Base-by-base conservation (phyloP, 1,140 invertebrate genomes). In the Philotrypesis tridentata region DNA sequence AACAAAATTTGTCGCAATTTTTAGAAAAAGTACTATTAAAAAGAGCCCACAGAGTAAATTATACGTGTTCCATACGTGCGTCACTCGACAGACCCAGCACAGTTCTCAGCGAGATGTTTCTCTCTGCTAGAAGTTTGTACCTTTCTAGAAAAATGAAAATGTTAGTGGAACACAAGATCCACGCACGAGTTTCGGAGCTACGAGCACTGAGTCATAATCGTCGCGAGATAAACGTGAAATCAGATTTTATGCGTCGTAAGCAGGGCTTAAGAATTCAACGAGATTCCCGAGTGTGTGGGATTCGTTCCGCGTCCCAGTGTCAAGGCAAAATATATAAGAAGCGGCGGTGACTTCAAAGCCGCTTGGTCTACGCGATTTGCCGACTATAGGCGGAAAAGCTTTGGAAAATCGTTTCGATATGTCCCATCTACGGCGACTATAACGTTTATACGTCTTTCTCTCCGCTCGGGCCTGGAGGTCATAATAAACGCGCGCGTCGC, bases 331-430 rank as follows among this genome's bases (percentile, higher is more conserved):
- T 67, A 67, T 65, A 65, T 17, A 17, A 37, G 21, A 17, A 12
- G 25, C 75, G 68, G 80, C 68, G 23, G 21, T 3, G 25, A 78
- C 63, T 60, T 82, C 67, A 82, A 82, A 82, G 68, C 9, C 5
- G 1, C 4, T 1, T 17, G 0, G 4, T 21, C 23, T 37, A 60
- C 40, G 23, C n/a, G n/a, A 68, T 55, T 81, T 61, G 29, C 72
- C 12, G 48, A 21, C 23, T 29, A 27, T 29, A 68, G 27, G 40
- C 65, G 63, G 72, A 70, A 76, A 76, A 81, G 14, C 73, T 27
- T 60, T 37, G 31, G 37, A 60, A 81, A 81, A 71, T 61, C 65
- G 72, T 76, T 37, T 81, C 33, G 71, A 76, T 27, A 40, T 68
- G 80, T 81, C 37, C 60, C 68, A n/a, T 80, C 73, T 55, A 60